A percentile compares a stretch with the other conserved stretches of the same genome.
phyloP scores from a whole-genome alignment of 2,888 invertebrate genomes.

The Vesta saturnalis region DNA sequence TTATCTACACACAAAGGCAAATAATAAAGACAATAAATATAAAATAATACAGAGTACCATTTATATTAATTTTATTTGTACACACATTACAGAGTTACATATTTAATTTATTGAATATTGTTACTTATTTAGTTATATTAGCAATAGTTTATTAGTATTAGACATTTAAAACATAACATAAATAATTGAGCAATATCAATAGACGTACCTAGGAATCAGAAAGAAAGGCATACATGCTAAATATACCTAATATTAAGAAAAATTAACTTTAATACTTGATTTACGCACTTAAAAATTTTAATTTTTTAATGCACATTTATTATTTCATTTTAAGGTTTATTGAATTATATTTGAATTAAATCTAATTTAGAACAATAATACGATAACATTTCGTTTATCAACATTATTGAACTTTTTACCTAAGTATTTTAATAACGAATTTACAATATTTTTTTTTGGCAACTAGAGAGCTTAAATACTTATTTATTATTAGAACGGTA shows the following conservation, averaged over 20 bases:
- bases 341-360: neutral
- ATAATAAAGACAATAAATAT: too few relatives aligned
- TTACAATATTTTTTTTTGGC: neutral
- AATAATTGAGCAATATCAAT: conserved; percentile 21
- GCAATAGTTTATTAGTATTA: conserved; percentile 19
- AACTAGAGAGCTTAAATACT: neutral
- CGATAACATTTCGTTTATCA: too few relatives aligned
- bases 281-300: too few relatives aligned
- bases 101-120: conserved; percentile 33
- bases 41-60: conserved; percentile 16
- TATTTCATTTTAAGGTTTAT: too few relatives aligned
- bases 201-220: too few relatives aligned
- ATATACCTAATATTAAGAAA: too few relatives aligned
- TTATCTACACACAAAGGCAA: too few relatives aligned
- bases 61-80: conserved; percentile 36
- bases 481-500: neutral
- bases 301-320: too few relatives aligned
- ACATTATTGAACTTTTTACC: too few relatives aligned
- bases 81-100: conserved; percentile 35
- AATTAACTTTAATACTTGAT: too few relatives aligned
- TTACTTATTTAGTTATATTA: conserved; percentile 27
- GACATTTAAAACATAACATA: conserved; percentile 32
- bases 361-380: neutral
- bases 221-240: too few relatives aligned
- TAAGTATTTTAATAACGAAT: too few relatives aligned